Evolutionary conservation across 2,113 vertebrate genomes (phyloP), one percentile per base, ranked within the genome.

Genomic region (Pterocles gutturalis): DNA sequence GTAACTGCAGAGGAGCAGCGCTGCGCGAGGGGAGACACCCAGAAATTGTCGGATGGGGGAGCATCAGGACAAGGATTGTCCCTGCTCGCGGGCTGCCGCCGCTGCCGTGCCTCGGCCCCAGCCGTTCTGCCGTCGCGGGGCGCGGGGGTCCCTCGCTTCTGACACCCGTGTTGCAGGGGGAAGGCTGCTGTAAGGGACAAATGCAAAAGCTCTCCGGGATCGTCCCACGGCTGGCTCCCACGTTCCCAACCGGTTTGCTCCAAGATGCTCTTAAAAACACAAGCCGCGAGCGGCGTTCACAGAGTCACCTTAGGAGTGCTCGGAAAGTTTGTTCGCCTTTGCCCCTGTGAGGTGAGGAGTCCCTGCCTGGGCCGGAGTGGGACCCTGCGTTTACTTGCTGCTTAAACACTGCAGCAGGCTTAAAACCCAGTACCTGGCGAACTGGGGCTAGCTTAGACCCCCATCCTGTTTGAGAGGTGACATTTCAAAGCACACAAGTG

Each of bases 21-120:
- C 87, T 33, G 80, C 2, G 90, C 67, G 80, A 34, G 46, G 90
- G 96, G 87, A 94, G 83, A 70, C 87, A 78, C 75, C 41, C 89
- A 72, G 83, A 60, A 49, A 54, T 54, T 91, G 95, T 96, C 93
- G 31, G 92, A 97, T 79, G 95, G 95, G 95, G 93, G 86, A 93
- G 93, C 90, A 64, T 96, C 91, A 94, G 94, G 91, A 94, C 96
- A 95, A 96, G 90, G 81, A 93, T 97, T 96, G 88, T 86, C 94
- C 87, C 91, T 81, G 87, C 81, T 83, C 81, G 4, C 34, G 80
- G 93, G 91, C 53, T 83, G 33, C 83, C 36, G 81, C 84, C 57
- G 90, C 87, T 53, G 89, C 65, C 61, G 75, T 41, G 87, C 36
- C 31, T 75, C 80, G 66, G 77, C 57, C 71, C 3, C 33, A 61